A percentile compares a stretch with the other conserved stretches of the same genome.
Conservation (phyloP, 2,797 vertebrate species). For the Syngnathus rostellatus region DNA sequence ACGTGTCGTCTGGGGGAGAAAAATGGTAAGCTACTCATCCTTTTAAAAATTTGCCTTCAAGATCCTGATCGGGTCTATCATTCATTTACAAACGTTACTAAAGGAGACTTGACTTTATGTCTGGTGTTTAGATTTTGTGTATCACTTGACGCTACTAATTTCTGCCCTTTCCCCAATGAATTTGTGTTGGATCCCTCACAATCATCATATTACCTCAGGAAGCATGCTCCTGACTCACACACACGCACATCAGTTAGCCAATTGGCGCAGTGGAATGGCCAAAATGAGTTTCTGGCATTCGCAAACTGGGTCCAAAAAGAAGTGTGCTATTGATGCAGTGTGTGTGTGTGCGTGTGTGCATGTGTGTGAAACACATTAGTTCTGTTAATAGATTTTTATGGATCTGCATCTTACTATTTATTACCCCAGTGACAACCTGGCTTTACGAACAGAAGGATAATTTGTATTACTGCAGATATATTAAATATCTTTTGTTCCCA, state of each 20-base stretch:
- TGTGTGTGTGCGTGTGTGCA: slow-evolving; percentile 11
- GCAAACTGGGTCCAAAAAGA: slow-evolving; percentile 39
- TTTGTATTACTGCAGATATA: not conserved
- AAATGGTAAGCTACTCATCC: slow-evolving; percentile 79
- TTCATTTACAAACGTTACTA: not conserved
- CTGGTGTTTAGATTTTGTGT: not conserved
- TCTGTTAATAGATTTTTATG: slow-evolving; percentile 16
- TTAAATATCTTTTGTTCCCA: too few relatives aligned
- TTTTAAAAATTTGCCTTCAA: not conserved
- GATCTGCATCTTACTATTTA: slow-evolving; percentile 1
- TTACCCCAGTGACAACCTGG: slow-evolving; percentile 6
- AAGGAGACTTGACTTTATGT: not conserved
- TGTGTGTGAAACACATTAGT: slow-evolving; percentile 21
- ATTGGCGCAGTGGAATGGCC: slow-evolving; percentile 36
- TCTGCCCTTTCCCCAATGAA: slow-evolving; percentile 4
- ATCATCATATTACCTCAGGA: slow-evolving; percentile 62
- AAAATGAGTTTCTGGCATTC: slow-evolving; percentile 47
- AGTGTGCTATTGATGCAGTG: slow-evolving; percentile 7
- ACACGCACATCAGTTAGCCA: slow-evolving; percentile 34
- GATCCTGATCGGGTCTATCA: not conserved
- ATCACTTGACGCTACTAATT: slow-evolving; percentile 21
- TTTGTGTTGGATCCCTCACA: slow-evolving; percentile 35
- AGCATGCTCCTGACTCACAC: slow-evolving; percentile 19
- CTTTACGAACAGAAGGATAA: not conserved
- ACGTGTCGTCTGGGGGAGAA: slow-evolving; percentile 77